These are phyloP conservation scores for Dicranocentrus wangi DNA, from an alignment of 2,888 invertebrate species.

Conservation along the genomic window DNA sequence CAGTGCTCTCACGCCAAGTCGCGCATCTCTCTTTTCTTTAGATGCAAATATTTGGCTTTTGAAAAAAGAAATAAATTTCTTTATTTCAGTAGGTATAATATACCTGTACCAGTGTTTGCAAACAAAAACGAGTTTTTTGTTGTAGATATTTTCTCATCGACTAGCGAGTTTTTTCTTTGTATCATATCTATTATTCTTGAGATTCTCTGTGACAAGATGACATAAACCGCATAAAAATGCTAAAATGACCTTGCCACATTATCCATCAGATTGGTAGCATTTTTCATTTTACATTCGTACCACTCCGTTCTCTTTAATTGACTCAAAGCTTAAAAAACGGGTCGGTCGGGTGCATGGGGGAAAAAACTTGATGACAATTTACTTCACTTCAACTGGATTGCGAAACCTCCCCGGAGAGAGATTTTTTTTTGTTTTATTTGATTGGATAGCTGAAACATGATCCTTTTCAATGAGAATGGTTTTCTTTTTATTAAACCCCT, in stretches of 20 bases:
- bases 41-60: slow-evolving; percentile 10
- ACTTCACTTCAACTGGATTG: slow-evolving; percentile 46
- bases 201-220: background rate
- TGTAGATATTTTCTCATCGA: background rate
- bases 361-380: slow-evolving; percentile 58
- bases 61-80: slow-evolving; percentile 13
- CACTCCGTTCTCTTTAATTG: slow-evolving; percentile 1
- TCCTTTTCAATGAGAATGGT: slow-evolving; percentile 26
- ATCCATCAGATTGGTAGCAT: background rate
- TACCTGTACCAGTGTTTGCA: background rate
- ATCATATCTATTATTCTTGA: background rate
- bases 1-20: background rate
- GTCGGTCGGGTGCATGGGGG: slow-evolving; percentile 2
- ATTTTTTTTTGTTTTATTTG: slow-evolving; percentile 37
- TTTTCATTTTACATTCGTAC: slow-evolving; percentile 5
- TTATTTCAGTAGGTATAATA: background rate
- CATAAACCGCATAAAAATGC: background rate
- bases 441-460: slow-evolving; percentile 51
- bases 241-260: slow-evolving; percentile 12
- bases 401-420: slow-evolving; percentile 62
- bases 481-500: slow-evolving; percentile 31
- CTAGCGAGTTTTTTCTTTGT: no score
- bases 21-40: background rate
- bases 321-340: slow-evolving; percentile 26
- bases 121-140: background rate